A percentile compares a stretch with the other conserved stretches of the same genome.
Conservation (phyloP, 2,888 invertebrate species). For the Pachymerium ferrugineum region DNA sequence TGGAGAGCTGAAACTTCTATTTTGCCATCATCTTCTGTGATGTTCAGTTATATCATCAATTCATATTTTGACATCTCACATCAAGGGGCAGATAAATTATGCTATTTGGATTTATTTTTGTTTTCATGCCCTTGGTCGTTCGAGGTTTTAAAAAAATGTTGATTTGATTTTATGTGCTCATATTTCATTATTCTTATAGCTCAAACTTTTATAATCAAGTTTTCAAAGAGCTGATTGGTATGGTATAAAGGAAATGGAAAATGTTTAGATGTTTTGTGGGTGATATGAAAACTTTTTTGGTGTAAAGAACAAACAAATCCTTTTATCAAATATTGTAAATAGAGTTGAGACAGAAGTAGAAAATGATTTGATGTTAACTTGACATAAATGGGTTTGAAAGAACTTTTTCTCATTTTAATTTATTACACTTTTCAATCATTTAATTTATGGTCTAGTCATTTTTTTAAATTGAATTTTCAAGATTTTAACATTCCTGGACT, state of each 20-base stretch:
- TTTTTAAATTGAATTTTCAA: too few species aligned
- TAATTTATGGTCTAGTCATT: too few species aligned
- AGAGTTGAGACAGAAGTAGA: not conserved
- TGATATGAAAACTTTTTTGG: too few species aligned
- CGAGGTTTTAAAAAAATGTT: too few species aligned
- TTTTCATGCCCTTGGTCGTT: not conserved
- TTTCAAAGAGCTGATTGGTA: conserved; percentile 3
- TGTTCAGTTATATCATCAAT: conserved; percentile 10
- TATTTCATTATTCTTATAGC: not conserved
- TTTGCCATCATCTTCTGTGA: conserved; percentile 23
- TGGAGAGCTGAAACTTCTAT: conserved; percentile 18
- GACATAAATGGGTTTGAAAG: not conserved
- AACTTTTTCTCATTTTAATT: not conserved
- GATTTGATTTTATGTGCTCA: conserved; percentile 15
- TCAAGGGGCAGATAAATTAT: too few species aligned
- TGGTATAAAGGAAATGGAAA: not conserved
- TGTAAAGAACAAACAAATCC: too few species aligned
- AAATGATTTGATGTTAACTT: not conserved
- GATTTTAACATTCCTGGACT: too few species aligned
- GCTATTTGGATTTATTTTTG: not conserved
- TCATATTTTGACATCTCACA: not conserved
- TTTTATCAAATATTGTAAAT: not conserved
- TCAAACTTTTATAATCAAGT: conserved; percentile 8
- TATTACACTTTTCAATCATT: not conserved
- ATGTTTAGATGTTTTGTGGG: too few species aligned